Evolutionary conservation across 2,888 invertebrate species (phyloP), one percentile per base, ranked within the genome.

Genomic region (Apeira syringaria): DNA sequence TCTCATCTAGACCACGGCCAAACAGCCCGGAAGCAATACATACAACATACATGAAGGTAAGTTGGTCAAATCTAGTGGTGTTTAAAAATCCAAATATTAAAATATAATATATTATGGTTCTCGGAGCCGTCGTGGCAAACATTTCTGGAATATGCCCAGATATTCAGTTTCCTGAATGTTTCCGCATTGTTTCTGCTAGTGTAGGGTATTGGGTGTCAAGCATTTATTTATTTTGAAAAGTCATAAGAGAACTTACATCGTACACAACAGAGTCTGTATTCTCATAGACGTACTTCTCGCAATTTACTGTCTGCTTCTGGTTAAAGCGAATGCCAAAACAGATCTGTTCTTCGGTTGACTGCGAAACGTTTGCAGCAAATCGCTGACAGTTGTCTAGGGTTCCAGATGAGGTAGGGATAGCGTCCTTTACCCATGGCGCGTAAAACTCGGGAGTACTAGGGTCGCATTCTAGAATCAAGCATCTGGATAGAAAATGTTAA

Each of bases 371-470:
- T 28, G 50, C 61, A 3, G 51, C 68, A 51, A 68, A 92, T 0
- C 91, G 80, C 30, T 74, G 66, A 54, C 92, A 92, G 31, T 81
- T 80, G 34, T 90, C 85, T 48, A 83, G 68, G 1, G 56, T 60
- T 10, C 54, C 50, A 2, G 61, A 57, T 2, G 64, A 34, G 0
- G 46, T 68, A 0, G 92, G 91, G 3, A 88, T 72, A 0, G 91
- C 91, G 32, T 80, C 64, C 9, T 2, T 5, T 7, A 26, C 36
- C 40, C 54, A 54, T 0, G 18, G 7, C 2, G 54, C 49, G 5
- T 25, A 35, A 29, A 18, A 49, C 5, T 38, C 49, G 0, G 42
- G 49, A 1, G 26, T 17, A 5, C 12, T 5, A 0, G 27, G 2
- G 22, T 51, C 54, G 8, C 54, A 54, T 28, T 54, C 39, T 3